Evolutionary conservation across 2,113 vertebrate species (phyloP).

Genomic region (Bufo bufo): DNA sequence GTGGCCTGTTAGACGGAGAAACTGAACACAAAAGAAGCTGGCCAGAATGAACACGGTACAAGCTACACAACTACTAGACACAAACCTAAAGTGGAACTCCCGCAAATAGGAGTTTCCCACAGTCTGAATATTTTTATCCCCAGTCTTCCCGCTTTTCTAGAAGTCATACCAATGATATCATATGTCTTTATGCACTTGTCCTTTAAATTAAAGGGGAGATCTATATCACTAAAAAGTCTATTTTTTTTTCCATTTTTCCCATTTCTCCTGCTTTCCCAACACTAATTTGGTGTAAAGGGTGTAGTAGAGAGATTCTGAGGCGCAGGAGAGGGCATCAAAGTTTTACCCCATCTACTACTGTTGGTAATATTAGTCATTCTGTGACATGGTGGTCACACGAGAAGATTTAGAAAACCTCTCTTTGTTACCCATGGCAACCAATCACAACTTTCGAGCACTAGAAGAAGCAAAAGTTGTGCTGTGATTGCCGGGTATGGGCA

Average conservation of each 20-base stretch:
- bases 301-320: background rate
- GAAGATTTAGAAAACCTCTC: too few species aligned
- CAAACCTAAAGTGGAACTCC: background rate
- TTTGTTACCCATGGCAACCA: too few species aligned
- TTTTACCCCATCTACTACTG: too few species aligned
- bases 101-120: too few species aligned
- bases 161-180: background rate
- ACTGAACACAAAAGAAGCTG: background rate
- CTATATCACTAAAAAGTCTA: background rate
- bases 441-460: too few species aligned
- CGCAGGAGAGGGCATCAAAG: background rate
- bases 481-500: too few species aligned
- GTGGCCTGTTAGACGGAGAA: constrained; percentile 56
- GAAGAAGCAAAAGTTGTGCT: too few species aligned
- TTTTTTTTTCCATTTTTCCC: background rate
- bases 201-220: constrained; percentile 9
- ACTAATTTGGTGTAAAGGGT: background rate
- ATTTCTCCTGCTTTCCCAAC: background rate
- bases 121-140: too few species aligned
- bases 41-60: background rate
- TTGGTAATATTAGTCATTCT: too few species aligned
- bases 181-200: background rate
- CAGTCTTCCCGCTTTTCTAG: background rate
- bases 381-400: too few species aligned
- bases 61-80: background rate